A percentile compares a stretch with the other conserved stretches of the same genome.
phyloP scores from a whole-genome alignment of 2,797 vertebrate species.

The Euphonia xanthogaster region DNA sequence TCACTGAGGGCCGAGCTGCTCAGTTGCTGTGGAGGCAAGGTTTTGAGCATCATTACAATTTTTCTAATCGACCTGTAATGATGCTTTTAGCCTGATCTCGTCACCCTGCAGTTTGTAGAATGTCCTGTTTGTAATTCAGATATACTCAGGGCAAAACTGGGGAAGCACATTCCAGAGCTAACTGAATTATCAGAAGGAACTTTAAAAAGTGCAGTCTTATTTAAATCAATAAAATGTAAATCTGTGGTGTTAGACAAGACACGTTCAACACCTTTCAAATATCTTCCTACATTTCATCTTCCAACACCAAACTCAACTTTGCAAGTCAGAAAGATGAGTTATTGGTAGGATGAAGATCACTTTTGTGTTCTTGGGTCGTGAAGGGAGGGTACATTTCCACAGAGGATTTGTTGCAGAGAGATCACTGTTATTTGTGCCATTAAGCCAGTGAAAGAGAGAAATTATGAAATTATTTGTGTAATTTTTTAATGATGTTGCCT shows the following conservation, averaged over 20 bases:
- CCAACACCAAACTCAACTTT: background rate
- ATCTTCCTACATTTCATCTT: background rate
- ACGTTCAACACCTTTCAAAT: background rate
- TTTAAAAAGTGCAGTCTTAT: background rate
- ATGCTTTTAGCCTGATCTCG: background rate
- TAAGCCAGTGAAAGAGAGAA: background rate
- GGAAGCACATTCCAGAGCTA: background rate
- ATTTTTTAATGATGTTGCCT: background rate
- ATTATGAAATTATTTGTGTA: background rate
- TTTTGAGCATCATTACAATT: background rate
- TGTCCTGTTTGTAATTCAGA: background rate
- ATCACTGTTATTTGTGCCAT: background rate
- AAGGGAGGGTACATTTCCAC: background rate
- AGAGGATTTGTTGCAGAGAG: background rate
- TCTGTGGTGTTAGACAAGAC: background rate
- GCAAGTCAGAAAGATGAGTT: background rate
- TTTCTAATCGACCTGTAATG: background rate
- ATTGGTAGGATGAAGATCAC: background rate
- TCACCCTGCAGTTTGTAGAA: background rate
- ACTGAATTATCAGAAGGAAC: background rate
- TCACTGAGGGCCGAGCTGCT: accelerated
- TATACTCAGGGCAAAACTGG: background rate
- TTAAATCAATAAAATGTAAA: background rate
- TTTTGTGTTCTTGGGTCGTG: background rate
- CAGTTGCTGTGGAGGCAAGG: background rate